These are phyloP conservation scores for Karalla daura DNA, from an alignment of 2,797 vertebrate genomes.

Conservation along the genomic window DNA sequence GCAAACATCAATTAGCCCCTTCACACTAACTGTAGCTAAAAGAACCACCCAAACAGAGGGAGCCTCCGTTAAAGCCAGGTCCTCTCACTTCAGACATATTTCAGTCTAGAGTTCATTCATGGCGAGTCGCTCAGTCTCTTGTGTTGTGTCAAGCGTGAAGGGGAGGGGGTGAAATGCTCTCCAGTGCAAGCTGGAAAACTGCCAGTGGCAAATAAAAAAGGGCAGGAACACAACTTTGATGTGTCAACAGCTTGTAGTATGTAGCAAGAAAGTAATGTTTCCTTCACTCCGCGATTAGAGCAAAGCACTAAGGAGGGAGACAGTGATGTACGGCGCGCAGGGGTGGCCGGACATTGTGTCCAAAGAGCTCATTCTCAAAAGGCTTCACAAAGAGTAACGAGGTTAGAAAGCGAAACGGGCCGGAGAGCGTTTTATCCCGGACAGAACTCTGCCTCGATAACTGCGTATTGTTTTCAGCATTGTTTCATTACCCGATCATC, in stretches of 20 bases:
- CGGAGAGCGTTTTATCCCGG: background rate
- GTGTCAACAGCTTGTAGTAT: conserved; percentile 57
- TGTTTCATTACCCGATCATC: conserved; percentile 70
- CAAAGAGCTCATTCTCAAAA: background rate
- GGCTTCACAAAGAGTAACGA: background rate
- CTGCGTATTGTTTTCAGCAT: conserved; percentile 40
- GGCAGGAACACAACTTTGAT: conserved; percentile 62
- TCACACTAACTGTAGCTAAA: conserved; percentile 67
- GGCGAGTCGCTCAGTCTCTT: conserved; percentile 24
- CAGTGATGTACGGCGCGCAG: background rate
- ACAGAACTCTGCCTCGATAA: conserved; percentile 33
- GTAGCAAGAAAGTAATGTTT: conserved; percentile 54
- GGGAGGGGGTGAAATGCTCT: conserved; percentile 34
- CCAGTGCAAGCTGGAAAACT: conserved; percentile 56
- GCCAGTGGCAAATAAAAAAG: conserved; percentile 43
- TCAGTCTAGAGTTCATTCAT: conserved; percentile 46
- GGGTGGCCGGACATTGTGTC: background rate
- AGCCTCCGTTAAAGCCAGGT: conserved; percentile 50
- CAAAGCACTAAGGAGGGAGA: conserved; percentile 29
- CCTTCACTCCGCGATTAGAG: conserved; percentile 25
- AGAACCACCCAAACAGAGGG: conserved; percentile 67
- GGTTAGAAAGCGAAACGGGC: background rate
- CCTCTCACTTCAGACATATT: conserved; percentile 39
- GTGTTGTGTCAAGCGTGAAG: conserved; percentile 46
- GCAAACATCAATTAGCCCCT: conserved; percentile 78